A percentile compares a stretch with the other conserved stretches of the same genome.
Conservation (phyloP, 2,797 vertebrate genomes). For the Botia almorhae region DNA sequence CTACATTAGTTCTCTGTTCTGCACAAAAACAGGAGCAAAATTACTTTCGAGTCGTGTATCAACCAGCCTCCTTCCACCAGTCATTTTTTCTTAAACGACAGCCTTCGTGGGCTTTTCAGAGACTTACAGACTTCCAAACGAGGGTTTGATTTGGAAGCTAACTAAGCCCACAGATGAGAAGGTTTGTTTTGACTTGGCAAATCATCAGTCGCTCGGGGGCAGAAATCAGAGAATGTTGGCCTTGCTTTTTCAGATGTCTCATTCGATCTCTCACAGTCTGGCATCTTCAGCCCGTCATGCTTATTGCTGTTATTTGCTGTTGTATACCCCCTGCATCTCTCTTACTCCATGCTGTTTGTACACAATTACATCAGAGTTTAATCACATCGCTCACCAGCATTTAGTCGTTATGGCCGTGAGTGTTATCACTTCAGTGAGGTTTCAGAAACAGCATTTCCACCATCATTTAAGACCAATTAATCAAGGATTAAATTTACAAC, state of each 20-base stretch:
- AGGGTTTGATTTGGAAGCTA: conserved; percentile 51
- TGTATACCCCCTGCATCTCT: conserved; percentile 34
- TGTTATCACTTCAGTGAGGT: neutral
- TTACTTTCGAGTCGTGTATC: conserved; percentile 28
- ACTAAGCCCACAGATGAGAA: conserved; percentile 57
- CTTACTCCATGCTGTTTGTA: conserved; percentile 41
- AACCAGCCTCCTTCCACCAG: conserved; percentile 31
- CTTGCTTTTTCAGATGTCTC: conserved; percentile 59
- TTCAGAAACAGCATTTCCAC: neutral
- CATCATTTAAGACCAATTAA: neutral
- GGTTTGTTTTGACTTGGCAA: conserved; percentile 61
- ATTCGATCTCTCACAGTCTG: conserved; percentile 60
- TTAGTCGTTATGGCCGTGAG: neutral
- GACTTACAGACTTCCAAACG: conserved; percentile 46
- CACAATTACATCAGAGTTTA: conserved; percentile 20
- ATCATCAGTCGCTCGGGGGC: conserved; percentile 54
- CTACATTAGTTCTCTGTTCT: neutral
- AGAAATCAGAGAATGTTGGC: conserved; percentile 60
- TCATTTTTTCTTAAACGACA: conserved; percentile 34
- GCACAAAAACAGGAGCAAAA: conserved; percentile 20
- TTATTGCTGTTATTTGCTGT: neutral
- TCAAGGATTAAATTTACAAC: neutral
- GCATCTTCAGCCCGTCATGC: conserved; percentile 48
- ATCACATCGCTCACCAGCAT: conserved; percentile 1
- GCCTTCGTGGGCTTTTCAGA: conserved; percentile 50